phyloP scores from a whole-genome alignment of 2,113 vertebrate species.

The Rousettus leschenaultii region DNA sequence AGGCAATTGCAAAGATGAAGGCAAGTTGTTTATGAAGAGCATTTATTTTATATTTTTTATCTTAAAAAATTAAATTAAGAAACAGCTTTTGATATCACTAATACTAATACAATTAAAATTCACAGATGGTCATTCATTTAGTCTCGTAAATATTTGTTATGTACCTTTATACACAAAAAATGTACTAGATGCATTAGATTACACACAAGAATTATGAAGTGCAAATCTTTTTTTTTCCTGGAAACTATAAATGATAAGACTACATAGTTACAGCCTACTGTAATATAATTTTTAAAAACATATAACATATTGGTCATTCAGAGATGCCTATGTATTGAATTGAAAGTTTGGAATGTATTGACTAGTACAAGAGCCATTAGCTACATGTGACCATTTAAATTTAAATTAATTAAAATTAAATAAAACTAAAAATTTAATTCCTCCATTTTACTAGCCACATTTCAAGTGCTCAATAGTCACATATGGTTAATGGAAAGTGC shows the following conservation, averaged over 20 bases:
- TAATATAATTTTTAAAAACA: background rate
- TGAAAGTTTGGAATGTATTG: background rate
- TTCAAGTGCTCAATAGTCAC: background rate
- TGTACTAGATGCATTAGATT: background rate
- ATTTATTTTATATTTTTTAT: constrained; percentile 51
- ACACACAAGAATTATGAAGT: background rate
- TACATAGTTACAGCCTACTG: background rate
- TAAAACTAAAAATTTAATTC: background rate
- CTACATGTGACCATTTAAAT: background rate
- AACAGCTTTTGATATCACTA: constrained; percentile 50
- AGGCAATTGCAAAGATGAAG: constrained; percentile 64
- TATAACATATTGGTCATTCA: background rate
- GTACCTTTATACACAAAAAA: background rate
- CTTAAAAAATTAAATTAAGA: constrained; percentile 47
- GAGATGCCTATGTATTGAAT: background rate
- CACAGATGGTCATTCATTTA: background rate
- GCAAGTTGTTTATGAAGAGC: constrained; percentile 63
- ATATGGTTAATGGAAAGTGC: background rate
- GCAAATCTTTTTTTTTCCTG: background rate
- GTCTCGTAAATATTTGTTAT: background rate
- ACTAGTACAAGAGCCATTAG: background rate
- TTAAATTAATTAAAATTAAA: constrained; percentile 13
- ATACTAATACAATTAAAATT: constrained; percentile 56
- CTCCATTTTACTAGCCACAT: background rate
- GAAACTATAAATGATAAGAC: background rate